Base-by-base conservation (phyloP, 2,888 invertebrate genomes). In the Lypha dubia region DNA sequence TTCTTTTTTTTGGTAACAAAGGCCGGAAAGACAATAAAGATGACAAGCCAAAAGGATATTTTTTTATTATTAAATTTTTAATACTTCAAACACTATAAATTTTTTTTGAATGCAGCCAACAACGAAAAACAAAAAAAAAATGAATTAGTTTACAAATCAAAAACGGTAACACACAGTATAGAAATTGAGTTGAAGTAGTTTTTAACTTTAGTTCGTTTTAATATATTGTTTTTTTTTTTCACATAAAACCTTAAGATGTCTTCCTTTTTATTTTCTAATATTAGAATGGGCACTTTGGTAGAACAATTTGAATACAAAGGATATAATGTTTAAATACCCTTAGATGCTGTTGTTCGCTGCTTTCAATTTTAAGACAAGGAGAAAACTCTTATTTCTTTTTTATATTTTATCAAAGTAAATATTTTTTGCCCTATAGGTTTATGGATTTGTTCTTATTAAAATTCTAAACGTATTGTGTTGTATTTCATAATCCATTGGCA, bases 21-120 rank as follows among this genome's bases (percentile, higher is more conserved):
- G 68, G 46, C 81, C 38, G 44, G 13, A 53, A 63, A 76, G 75
- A 81, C 81, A 81, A 81, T 81, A 70, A 56, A 38, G 32, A 51
- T 49, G 70, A 41, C 63, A 70, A 70, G 75, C 56, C 70, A 81
- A 81, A 63, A 71, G 35, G n/a, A 24, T 35, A 11, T 32, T 56
- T 56, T 35, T 51, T 38, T 17, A 7, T 22, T 7, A 8, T 35
- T 20, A 35, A 58, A 35, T 46, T 68, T 68, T 60, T 28, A 41
- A 28, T 77, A 24, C 70, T 70, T 68, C 44, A 63, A 79, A 71
- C 46, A 62, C 63, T 6, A 44, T 17, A 62, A 13, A 20, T 0
- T 32, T 49, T 41, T 70, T 62, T 65, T 38, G 38, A 49, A 38
- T 46, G 24, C 20, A 9, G 11, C 4, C 35, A 53, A 60, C 68